Evolutionary conservation across 2,113 vertebrate genomes (phyloP), one percentile per base, ranked within the genome.

Genomic region (Salvator merianae): DNA sequence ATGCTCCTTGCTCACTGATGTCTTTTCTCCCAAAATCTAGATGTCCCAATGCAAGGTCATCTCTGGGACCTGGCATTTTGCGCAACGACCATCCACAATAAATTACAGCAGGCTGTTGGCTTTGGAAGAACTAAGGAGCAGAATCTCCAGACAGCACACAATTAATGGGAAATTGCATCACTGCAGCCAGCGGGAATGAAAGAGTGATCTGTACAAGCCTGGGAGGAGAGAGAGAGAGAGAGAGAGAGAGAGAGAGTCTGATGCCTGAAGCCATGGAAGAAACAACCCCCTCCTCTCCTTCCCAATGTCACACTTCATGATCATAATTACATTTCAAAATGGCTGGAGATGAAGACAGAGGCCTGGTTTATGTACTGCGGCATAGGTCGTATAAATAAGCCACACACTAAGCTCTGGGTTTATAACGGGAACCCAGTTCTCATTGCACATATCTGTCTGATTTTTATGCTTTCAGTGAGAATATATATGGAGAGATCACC

Each of bases 401-500:
- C 83, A 82, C 1, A 0, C 0, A 0, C 38, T 50, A 47, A 80
- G 26, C 20, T 87, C 82, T 88, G 62, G 16, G 70, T 55, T 75
- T 66, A 81, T 10, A 36, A 5, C 5, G 40, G 79, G 32, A 80
- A 3, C 81, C 87, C 63, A 0, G 3, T 7, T 71, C 55, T 1
- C 24, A 62, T 69, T 86, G 86, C 87, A 79, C 55, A 47, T 71
- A 92, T 80, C 38, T 26, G 50, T 20, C 70, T 14, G 43, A 22
- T 22, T 53, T 83, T 82, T 20, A 59, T 7, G 79, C 0, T 0
- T 69, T 18, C 69, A 38, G 82, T 77, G 81, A 89, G 53, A 77
- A 2, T 55, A 53, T 0, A 73, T 88, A 82, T 6, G 53, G 66
- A 71, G 24, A 0, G 0, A 24, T 84, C 81, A 79, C 40, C 20